A percentile compares a stretch with the other conserved stretches of the same genome.
Evolutionary conservation across 2,113 vertebrate genomes (phyloP).

Genomic region (Lasiurus cinereus): DNA sequence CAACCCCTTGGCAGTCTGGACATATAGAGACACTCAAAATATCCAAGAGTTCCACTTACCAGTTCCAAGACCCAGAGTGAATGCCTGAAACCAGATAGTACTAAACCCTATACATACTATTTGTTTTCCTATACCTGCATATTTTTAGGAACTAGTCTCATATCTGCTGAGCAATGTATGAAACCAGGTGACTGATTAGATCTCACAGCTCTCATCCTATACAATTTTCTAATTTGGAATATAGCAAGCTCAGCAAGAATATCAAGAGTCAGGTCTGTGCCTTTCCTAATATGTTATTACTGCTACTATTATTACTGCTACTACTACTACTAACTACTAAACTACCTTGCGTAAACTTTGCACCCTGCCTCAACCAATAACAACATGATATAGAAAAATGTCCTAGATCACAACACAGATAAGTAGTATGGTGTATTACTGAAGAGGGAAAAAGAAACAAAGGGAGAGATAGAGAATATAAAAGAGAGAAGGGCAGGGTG

Average conservation of each 20-base stretch:
- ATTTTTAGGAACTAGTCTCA: background rate
- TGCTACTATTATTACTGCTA: background rate
- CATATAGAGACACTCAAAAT: background rate
- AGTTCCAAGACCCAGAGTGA: background rate
- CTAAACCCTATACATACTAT: background rate
- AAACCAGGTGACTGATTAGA: background rate
- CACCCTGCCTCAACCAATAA: background rate
- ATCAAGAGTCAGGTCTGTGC: background rate
- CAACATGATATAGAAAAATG: background rate
- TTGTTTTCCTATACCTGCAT: background rate
- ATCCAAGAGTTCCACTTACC: background rate
- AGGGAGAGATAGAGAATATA: background rate
- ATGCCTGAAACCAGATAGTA: background rate
- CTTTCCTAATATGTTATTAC: background rate
- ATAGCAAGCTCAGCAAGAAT: background rate
- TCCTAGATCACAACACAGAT: background rate
- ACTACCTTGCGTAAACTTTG: background rate
- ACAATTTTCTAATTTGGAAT: background rate
- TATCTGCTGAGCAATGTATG: background rate
- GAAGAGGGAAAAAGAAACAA: background rate
- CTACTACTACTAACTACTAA: background rate
- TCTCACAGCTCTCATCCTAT: background rate
- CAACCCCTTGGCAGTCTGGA: background rate
- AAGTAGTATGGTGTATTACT: accelerated
- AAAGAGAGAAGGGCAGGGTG: background rate